These are phyloP conservation scores for Pluvialis apricaria DNA, from an alignment of 2,113 vertebrate genomes.

Conservation along the genomic window DNA sequence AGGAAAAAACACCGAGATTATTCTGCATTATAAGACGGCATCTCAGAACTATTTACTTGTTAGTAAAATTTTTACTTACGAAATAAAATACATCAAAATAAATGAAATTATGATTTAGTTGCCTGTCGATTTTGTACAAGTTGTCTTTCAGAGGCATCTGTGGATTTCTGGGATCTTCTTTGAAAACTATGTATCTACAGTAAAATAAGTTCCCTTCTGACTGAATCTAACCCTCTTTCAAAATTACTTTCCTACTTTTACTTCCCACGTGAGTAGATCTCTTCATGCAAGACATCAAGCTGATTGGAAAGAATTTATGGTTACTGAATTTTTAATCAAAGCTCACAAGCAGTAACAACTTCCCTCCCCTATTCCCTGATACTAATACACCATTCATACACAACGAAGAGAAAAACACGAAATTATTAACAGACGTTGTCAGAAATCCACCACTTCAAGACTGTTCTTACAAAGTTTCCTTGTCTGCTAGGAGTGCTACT, in stretches of 20 bases:
- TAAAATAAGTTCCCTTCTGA: neutral
- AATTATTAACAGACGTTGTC: neutral
- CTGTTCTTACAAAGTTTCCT: accelerated
- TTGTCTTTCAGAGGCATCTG: neutral
- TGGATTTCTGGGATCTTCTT: neutral
- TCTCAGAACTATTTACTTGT: neutral
- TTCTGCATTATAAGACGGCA: neutral
- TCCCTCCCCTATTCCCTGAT: neutral
- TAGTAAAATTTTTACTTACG: neutral
- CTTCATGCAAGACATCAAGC: neutral
- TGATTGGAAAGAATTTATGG: accelerated
- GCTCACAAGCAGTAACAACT: neutral
- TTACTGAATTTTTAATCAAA: neutral
- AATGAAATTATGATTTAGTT: neutral
- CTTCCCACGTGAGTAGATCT: accelerated
- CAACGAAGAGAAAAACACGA: accelerated
- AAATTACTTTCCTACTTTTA: neutral
- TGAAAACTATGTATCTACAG: neutral
- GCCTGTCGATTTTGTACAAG: neutral
- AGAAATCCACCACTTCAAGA: neutral
- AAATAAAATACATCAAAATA: neutral
- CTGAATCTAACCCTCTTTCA: neutral
- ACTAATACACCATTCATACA: neutral
- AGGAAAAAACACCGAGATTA: neutral
- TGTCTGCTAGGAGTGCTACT: neutral